phyloP scores from a whole-genome alignment of 2,113 vertebrate genomes.

The Cathartes aura region DNA sequence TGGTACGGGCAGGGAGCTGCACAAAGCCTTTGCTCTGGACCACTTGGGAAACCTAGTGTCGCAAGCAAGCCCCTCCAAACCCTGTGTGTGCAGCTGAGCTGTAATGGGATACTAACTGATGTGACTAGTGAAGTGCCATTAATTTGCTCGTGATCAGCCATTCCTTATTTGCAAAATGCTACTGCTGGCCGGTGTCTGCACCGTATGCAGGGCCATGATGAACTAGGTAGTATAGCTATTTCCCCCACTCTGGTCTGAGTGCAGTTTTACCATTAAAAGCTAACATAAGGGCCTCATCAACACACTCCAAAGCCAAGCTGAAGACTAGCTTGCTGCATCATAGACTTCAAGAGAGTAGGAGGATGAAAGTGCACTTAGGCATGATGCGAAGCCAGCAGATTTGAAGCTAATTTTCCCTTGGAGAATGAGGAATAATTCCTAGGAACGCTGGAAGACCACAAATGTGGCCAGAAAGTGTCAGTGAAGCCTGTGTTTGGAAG shows the following conservation, averaged over 20 bases:
- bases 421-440: background rate
- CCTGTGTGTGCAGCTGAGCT: fast-evolving
- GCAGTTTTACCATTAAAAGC: background rate
- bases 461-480: background rate
- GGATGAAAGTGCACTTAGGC: background rate
- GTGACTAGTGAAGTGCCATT: background rate
- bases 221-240: background rate
- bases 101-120: too few relatives aligned
- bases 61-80: background rate
- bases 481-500: background rate
- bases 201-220: fast-evolving
- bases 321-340: background rate
- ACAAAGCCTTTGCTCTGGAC: background rate
- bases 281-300: background rate
- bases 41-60: fast-evolving
- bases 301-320: background rate
- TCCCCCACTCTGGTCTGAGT: too few relatives aligned
- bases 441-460: background rate
- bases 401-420: background rate
- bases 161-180: background rate
- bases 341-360: background rate
- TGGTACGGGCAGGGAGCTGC: background rate
- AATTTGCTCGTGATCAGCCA: background rate
- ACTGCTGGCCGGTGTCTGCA: background rate
- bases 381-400: background rate